Conservation (phyloP, 2,888 invertebrate species). For the Amphipyra tragopoginis region DNA sequence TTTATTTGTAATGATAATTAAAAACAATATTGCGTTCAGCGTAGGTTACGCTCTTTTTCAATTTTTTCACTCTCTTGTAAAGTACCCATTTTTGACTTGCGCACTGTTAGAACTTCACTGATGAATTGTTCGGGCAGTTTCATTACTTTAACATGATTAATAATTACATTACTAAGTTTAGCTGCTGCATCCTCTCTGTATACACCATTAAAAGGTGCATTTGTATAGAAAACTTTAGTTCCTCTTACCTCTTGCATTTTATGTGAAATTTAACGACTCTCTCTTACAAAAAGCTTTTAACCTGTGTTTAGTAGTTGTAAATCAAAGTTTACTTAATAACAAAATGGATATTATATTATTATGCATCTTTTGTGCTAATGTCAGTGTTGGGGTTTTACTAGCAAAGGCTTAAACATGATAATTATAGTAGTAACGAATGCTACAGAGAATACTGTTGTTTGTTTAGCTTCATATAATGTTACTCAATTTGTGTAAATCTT, state of each 20-base stretch:
- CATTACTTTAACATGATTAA: too few relatives aligned
- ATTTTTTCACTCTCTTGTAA: too few relatives aligned
- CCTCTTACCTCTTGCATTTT: slow-evolving; percentile 39
- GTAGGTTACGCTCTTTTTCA: too few relatives aligned
- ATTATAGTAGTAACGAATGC: slow-evolving; percentile 35
- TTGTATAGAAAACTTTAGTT: slow-evolving; percentile 3
- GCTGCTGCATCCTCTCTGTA: neutral
- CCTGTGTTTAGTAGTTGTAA: slow-evolving; percentile 55
- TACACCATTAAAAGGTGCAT: neutral
- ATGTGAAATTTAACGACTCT: slow-evolving; percentile 46
- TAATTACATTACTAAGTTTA: neutral
- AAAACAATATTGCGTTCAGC: too few relatives aligned
- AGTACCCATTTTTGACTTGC: too few relatives aligned
- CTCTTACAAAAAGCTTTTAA: slow-evolving; percentile 42
- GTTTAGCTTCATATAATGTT: slow-evolving; percentile 26
- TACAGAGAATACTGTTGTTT: slow-evolving; percentile 20
- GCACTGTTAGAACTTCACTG: too few relatives aligned
- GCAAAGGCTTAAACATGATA: slow-evolving; percentile 22
- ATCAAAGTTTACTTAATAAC: slow-evolving; percentile 50
- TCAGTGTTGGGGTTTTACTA: slow-evolving; percentile 30
- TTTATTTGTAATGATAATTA: too few relatives aligned
- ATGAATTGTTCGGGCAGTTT: too few relatives aligned
- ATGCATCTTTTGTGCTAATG: slow-evolving; percentile 38
- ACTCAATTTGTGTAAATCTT: slow-evolving; percentile 19
- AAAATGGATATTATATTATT: slow-evolving; percentile 46